Base-by-base conservation (phyloP, 2,113 vertebrate species). In the Pseudopipra pipra region DNA sequence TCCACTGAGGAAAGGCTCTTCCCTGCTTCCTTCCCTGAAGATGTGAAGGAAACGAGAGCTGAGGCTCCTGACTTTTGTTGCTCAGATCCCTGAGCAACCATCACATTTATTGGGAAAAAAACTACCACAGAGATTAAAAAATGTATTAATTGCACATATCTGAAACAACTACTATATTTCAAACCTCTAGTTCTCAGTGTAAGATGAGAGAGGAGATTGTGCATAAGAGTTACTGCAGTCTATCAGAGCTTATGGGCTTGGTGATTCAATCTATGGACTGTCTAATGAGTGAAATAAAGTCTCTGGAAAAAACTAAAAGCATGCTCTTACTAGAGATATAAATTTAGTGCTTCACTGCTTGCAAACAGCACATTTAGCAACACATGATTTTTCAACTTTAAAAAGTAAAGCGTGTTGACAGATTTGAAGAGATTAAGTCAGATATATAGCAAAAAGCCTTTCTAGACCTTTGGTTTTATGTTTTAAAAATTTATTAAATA, bases 391-490 rank as follows among this genome's bases (percentile, higher is more conserved):
- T 84, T 72, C 49, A 92, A 72, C 65, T 63, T 87, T 67, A 51
- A 82, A 74, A 81, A 55, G 35, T 59, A 62, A 82, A 41, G 37
- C 2, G 70, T 93, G 91, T 75, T 92, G 52, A 73, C 82, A 93
- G 77, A 58, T 91, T 73, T 68, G 39, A 59, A 59, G 61, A 89
- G 81, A 87, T 95, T 95, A 75, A 41, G 15, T 49, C 84, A 79
- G 33, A 72, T 92, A 17, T 82, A 59, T 68, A 89, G 63, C 20
- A 91, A 86, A 86, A 96, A 89, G 62, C 33, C 73, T 70, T 20
- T 73, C 63, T 87, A 92, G 93, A 91, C 79, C 86, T 70, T 66
- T 65, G 33, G 55, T 20, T 70, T 49, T 95, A n/a, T 90, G 39
- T 87, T 81, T 94, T 54, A 59, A 66, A 88, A 89, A 46, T 77